Evolutionary conservation across 2,888 invertebrate genomes (phyloP).

Genomic region (Schrankia costaestrigalis): DNA sequence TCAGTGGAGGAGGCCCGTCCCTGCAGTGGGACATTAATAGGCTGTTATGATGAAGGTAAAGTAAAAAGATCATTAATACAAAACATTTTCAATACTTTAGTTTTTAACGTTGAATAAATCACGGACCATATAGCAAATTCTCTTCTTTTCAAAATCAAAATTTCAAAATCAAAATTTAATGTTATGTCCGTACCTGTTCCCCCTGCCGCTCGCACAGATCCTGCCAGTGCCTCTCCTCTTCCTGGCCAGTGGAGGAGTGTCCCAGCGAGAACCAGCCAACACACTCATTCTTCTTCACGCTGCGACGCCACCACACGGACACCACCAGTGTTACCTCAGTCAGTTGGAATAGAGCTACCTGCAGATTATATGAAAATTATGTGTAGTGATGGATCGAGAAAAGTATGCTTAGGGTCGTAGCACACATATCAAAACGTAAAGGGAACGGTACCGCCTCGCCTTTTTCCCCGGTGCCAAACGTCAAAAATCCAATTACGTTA

Average conservation of each 20-base stretch:
- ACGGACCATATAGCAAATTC: too few species aligned
- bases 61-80: too few species aligned
- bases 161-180: neutral
- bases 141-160: neutral
- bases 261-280: conserved; percentile 98
- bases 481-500: too few species aligned
- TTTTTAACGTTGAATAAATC: too few species aligned
- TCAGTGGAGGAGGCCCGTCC: too few species aligned
- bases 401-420: too few species aligned
- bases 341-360: conserved; percentile 97
- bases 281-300: conserved; percentile 96
- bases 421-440: too few species aligned
- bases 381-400: neutral
- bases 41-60: too few species aligned
- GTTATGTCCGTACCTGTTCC: conserved; percentile 83
- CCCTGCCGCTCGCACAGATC: conserved; percentile 94
- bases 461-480: too few species aligned
- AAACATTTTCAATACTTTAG: too few species aligned
- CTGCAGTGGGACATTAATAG: too few species aligned
- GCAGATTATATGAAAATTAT: conserved; percentile 8
- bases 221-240: conserved; percentile 95
- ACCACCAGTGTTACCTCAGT: conserved; percentile 97
- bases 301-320: conserved; percentile 95
- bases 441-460: too few species aligned
- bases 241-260: conserved; percentile 94